Conservation (phyloP, 30 jellyfish, hydroid and myxozoan species). For the Aurelia aurita complex sp. Pacific region DNA sequence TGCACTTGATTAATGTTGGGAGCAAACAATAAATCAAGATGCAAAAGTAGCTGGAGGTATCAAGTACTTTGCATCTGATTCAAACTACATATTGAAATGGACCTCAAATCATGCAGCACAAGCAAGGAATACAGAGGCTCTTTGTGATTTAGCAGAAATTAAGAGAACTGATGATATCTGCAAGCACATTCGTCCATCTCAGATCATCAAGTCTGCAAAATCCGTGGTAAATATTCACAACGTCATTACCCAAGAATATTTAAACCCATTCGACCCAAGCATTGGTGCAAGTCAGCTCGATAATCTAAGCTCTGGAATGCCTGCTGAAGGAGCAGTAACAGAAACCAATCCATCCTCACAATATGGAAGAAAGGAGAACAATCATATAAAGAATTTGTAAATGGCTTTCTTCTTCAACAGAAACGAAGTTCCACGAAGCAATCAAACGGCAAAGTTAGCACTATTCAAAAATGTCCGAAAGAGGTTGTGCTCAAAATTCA, state of each 20-base stretch:
- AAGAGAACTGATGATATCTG: neutral
- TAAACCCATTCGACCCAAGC: neutral
- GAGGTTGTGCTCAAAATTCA: neutral
- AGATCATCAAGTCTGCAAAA: no score
- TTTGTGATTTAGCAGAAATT: constrained; percentile 9
- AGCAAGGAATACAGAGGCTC: constrained; percentile 39
- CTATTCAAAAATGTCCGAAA: no score
- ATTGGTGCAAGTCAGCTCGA: constrained; percentile 40
- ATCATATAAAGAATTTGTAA: no score
- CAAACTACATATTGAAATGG: no score
- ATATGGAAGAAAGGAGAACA: no score
- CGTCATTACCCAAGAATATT: no score
- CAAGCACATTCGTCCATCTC: no score
- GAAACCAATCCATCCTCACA: constrained; percentile 1
- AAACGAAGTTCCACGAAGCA: no score
- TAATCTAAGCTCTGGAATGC: constrained; percentile 55
- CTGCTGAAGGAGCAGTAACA: constrained; percentile 26
- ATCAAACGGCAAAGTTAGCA: no score
- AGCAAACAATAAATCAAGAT: constrained; percentile 51
- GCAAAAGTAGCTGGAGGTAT: constrained; percentile 56
- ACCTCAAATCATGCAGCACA: neutral
- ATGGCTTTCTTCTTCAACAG: no score
- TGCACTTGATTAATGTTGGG: constrained; percentile 40
- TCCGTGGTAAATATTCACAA: no score
- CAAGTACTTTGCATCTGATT: neutral